Evolutionary conservation across 2,113 vertebrate genomes (phyloP), one percentile per base, ranked within the genome.

Genomic region (Notechis scutatus): DNA sequence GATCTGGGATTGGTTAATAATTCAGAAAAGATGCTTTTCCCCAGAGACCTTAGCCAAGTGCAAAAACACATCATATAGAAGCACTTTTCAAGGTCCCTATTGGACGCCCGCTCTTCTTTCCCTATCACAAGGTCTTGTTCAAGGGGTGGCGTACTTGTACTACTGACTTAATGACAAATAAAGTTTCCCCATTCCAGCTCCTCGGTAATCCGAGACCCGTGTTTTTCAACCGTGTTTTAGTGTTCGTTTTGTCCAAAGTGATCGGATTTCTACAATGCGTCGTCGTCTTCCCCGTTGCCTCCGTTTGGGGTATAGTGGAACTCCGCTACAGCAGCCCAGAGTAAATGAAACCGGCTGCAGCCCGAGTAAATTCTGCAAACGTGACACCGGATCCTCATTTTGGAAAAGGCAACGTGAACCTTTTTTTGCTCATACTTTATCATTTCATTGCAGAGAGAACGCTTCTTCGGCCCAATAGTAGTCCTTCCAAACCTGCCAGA

Each of bases 281-380:
- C 5, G 56, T 59, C 5, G 20, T 59, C 24, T 59, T 8, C 57
- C 57, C 24, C 8, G 3, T 10, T 50, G 24, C 59, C 29, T 64
- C 21, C 88, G 87, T 91, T 91, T 87, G 90, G 90, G 69, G 85
- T 93, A 92, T 86, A 50, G 5, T 85, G 90, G 85, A 69, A 39
- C 21, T 81, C 69, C 85, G 64, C 89, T 93, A 56, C 18, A 87
- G 64, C 9, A 87, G 91, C 91, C 24, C 8, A 93, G 94, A 94
- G 94, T 92, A 95, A 92, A 93, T 94, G 93, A 95, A 95, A 94
- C 91, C 9, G 93, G 1, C 90, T 86, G 20, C 88, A 93, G 57
- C 96, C 92, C 96, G 74, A 94, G 94, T 93, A 95, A 97, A 97
- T 97, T 98, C 97, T 96, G 97, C 97, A 98, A 97, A 97, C 93